phyloP scores from a whole-genome alignment of 1,140 invertebrate genomes.

The Steinernema khuongi region DNA sequence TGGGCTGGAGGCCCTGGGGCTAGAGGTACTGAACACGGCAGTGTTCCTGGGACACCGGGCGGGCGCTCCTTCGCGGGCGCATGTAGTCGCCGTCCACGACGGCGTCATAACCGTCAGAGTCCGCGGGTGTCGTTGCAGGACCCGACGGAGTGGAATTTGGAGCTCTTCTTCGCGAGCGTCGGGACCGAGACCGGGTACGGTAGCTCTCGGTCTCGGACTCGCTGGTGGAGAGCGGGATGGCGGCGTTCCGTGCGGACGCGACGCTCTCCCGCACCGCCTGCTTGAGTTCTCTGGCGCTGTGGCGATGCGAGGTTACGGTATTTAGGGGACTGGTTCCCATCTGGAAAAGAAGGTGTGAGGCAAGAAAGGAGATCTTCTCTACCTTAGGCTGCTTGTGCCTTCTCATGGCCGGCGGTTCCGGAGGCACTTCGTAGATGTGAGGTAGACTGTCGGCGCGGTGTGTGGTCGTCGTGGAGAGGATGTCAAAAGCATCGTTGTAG shows the following conservation, averaged over 20 bases:
- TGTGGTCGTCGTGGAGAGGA: neutral
- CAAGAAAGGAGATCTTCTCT: no score
- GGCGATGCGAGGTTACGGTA: neutral
- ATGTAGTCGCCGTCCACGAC: neutral
- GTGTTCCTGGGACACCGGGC: slow-evolving; percentile 4
- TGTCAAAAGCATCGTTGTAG: slow-evolving; percentile 3
- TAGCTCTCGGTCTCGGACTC: neutral
- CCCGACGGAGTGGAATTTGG: neutral
- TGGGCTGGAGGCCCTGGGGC: neutral
- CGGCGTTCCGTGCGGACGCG: neutral
- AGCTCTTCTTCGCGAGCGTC: neutral
- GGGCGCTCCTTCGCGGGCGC: neutral
- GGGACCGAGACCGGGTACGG: neutral
- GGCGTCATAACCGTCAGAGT: neutral
- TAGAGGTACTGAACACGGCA: slow-evolving; percentile 8
- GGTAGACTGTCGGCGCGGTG: neutral
- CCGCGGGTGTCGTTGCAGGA: neutral
- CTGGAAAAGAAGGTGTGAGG: no score
- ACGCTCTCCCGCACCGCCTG: neutral
- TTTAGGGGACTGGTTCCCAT: neutral
- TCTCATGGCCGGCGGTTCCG: neutral
- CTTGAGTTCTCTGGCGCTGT: neutral
- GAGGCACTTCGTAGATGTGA: neutral
- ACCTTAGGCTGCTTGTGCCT: neutral
- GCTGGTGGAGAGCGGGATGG: neutral